Base-by-base conservation (phyloP, 2,113 vertebrate species). In the Cairina moschata region DNA sequence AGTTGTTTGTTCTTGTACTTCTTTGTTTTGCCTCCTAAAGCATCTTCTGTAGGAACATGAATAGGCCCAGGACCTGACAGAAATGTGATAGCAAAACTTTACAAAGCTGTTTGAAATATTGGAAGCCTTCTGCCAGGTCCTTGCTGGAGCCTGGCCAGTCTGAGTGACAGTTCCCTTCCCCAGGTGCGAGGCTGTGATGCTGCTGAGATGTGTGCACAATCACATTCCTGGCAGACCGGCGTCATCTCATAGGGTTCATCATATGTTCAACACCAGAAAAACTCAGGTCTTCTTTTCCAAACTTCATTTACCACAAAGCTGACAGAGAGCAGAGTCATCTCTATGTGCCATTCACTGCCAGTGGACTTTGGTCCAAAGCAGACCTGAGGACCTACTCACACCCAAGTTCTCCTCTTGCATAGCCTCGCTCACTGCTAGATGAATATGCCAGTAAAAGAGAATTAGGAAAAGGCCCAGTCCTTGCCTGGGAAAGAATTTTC, bases 61-160 rank as follows among this genome's bases (percentile, higher is more conserved):
- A 48, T 2, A 63, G 55, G 44, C 32, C 7, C 21, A 69, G 72
- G 55, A 65, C n/a, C 44, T 68, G 80, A 13, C 7, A 69, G 29
- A 29, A 25, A 15, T 4, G 20, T 31, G 38, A 44, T 20, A 44
- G 15, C 4, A 2, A 2, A 42, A 34, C 50, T 50, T 36, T 16
- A 18, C 8, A 3, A 1, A 38, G 32, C 12, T 58, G 42, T 66
- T 54, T 23, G 4, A n/a, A 81, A 17, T 6, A 36, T 2, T 46
- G 21, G 26, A 42, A 36, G 62, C 60, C n/a, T 31, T 54, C 71
- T 50, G 42, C 21, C 32, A 83, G 44, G 76, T 8, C 28, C 40
- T 44, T 54, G 25, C 60, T 78, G 72, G 50, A 10, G 14, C 21
- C 15, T 0, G 0, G 4, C 15, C 25, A 58, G 5, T 7, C 28